Conservation (phyloP, 92 coral and sea anemone genomes). For the Meandrina meandrites region DNA sequence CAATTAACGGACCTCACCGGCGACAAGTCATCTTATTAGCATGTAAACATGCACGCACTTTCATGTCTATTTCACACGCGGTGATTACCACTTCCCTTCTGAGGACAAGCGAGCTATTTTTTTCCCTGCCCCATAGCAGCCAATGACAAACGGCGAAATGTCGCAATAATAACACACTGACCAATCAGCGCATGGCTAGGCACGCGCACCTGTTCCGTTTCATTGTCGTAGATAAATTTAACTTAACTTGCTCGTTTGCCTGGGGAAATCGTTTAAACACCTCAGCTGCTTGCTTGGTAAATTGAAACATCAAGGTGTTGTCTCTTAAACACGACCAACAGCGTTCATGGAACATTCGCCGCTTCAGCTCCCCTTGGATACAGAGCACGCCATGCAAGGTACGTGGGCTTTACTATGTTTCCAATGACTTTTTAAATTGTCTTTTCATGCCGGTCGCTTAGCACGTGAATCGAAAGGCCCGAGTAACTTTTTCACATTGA, state of each 20-base stretch:
- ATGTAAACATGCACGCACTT: conserved; percentile 21
- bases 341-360: conserved; percentile 17
- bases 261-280: conserved; percentile 34
- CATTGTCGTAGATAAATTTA: conserved; percentile 43
- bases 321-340: not conserved
- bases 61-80: conserved; percentile 27
- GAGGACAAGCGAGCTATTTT: conserved; percentile 12
- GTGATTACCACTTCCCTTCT: conserved; percentile 31
- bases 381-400: conserved; percentile 43
- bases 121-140: conserved; percentile 31
- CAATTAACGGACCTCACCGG: not conserved
- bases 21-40: not conserved
- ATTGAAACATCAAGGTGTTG: conserved; percentile 30
- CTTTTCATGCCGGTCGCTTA: conserved; percentile 15
- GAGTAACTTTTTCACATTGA: not conserved
- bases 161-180: conserved; percentile 37
- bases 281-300: conserved; percentile 32
- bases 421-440: conserved; percentile 11
- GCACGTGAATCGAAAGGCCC: conserved; percentile 32
- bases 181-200: conserved; percentile 64
- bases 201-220: conserved; percentile 79
- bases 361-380: conserved; percentile 6
- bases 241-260: conserved; percentile 44
- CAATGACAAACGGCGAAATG: conserved; percentile 59
- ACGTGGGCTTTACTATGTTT: not conserved